These are phyloP conservation scores for Cercopithecus mona DNA, from an alignment of 2,113 vertebrate genomes.

Conservation along the genomic window DNA sequence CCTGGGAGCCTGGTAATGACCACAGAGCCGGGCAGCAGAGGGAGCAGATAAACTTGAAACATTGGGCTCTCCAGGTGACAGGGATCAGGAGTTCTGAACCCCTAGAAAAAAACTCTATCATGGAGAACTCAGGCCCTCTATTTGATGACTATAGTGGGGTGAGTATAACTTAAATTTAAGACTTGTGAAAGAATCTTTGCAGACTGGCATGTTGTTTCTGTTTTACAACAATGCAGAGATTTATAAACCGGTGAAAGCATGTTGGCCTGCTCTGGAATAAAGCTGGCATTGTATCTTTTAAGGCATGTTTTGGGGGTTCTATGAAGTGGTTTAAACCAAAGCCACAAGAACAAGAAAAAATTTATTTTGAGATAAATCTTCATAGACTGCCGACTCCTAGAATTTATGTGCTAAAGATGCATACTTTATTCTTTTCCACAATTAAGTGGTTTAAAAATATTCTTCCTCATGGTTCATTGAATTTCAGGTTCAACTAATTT, in stretches of 20 bases:
- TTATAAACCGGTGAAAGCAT: slow-evolving; percentile 46
- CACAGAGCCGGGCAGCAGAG: neutral
- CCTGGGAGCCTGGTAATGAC: neutral
- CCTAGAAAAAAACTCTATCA: neutral
- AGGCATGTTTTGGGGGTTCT: slow-evolving; percentile 40
- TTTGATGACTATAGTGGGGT: neutral
- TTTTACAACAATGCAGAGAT: neutral
- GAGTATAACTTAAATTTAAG: slow-evolving; percentile 25
- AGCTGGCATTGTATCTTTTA: slow-evolving; percentile 6
- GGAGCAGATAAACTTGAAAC: slow-evolving; percentile 38
- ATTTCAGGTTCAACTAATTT: slow-evolving; percentile 43
- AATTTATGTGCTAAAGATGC: slow-evolving; percentile 45
- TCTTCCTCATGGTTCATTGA: neutral
- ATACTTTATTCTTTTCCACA: neutral
- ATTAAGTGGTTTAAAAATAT: slow-evolving; percentile 53
- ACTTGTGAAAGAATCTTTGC: slow-evolving; percentile 18
- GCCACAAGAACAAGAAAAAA: slow-evolving; percentile 51
- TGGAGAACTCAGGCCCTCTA: neutral
- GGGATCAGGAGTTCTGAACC: neutral
- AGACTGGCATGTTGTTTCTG: neutral
- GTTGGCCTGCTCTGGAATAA: neutral
- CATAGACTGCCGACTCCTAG: neutral
- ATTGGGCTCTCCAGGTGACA: neutral
- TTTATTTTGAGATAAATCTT: slow-evolving; percentile 48
- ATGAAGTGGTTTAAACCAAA: slow-evolving; percentile 52